These are phyloP conservation scores for Mercenaria mercenaria DNA, from an alignment of 1,140 invertebrate genomes.

Conservation along the genomic window DNA sequence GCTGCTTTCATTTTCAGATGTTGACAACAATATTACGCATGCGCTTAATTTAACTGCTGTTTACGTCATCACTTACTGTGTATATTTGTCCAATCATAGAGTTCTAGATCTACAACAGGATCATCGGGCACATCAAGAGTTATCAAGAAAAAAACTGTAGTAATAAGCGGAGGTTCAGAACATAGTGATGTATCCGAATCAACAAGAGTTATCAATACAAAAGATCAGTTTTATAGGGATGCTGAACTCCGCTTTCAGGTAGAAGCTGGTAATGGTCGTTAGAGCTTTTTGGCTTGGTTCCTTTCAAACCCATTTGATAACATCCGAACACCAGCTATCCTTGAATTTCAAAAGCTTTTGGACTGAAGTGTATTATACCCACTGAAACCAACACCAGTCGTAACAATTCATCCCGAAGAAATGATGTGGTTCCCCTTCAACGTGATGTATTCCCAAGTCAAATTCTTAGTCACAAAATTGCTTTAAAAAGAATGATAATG, in stretches of 20 bases:
- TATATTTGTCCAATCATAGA: conserved; percentile 59
- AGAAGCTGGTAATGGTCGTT: conserved; percentile 54
- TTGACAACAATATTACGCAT: conserved; percentile 11
- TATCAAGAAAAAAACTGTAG: conserved; percentile 44
- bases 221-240: conserved; percentile 67
- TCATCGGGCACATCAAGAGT: conserved; percentile 28
- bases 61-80: conserved; percentile 50
- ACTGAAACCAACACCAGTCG: no score
- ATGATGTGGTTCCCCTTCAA: no score
- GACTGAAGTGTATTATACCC: no score
- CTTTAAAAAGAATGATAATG: no score
- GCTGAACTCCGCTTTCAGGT: conserved; percentile 75
- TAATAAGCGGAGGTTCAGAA: conserved; percentile 30
- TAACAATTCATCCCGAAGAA: no score
- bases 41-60: neutral
- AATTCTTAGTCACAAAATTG: no score
- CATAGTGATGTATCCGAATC: conserved; percentile 37
- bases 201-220: conserved; percentile 62
- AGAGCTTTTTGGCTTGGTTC: conserved; percentile 42
- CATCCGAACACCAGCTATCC: neutral
- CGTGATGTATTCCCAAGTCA: no score
- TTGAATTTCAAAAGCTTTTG: neutral
- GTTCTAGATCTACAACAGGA: neutral
- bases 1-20: conserved; percentile 16
- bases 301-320: neutral